A percentile compares a stretch with the other conserved stretches of the same genome.
Conservation (phyloP, 2,888 invertebrate genomes). For the Sabatieria punctata region DNA sequence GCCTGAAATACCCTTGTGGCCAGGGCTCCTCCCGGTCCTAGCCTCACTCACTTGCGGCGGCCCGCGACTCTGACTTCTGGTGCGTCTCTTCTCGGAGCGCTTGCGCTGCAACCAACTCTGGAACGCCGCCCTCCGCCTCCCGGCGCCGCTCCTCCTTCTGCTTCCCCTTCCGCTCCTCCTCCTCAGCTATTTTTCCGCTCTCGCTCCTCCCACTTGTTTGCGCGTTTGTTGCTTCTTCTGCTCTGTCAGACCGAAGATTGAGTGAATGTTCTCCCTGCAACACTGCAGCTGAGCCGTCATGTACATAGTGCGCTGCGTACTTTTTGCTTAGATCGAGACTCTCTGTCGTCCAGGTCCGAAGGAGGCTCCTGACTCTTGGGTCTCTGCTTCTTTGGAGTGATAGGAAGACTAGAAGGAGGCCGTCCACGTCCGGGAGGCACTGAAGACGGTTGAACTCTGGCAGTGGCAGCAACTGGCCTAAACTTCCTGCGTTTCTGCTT, state of each 20-base stretch:
- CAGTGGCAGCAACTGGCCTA: too few relatives aligned
- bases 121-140: constrained; percentile 7
- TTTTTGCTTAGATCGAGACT: neutral
- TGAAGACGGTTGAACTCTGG: too few relatives aligned
- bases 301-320: neutral
- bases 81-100: neutral
- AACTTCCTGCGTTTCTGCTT: too few relatives aligned
- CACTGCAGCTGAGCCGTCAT: neutral
- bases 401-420: too few relatives aligned
- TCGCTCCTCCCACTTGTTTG: too few relatives aligned
- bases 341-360: neutral
- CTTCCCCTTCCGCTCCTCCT: neutral
- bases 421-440: too few relatives aligned
- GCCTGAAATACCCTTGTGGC: too few relatives aligned
- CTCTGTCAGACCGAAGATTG: too few relatives aligned
- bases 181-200: neutral
- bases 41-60: too few relatives aligned
- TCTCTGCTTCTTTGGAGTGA: neutral
- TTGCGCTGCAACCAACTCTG: constrained; percentile 3
- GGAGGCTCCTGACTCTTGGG: neutral
- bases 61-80: neutral
- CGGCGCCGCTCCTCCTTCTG: neutral
- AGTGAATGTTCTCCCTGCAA: neutral
- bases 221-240: too few relatives aligned
- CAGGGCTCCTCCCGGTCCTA: too few relatives aligned